Evolutionary conservation across 2,113 vertebrate species (phyloP), one percentile per base, ranked within the genome.

Genomic region (Amazona guildingii): DNA sequence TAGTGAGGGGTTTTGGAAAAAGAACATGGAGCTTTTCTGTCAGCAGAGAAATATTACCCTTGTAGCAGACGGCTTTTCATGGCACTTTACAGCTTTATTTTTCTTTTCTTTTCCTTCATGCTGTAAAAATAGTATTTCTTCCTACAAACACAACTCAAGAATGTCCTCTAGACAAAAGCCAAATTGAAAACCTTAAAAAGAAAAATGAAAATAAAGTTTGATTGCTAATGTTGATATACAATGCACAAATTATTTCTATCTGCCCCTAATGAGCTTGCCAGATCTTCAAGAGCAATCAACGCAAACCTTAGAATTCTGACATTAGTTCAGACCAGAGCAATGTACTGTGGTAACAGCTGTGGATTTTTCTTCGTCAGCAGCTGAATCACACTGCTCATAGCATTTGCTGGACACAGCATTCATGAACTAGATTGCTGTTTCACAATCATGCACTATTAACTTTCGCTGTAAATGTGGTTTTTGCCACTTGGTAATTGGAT

Each of bases 341-440:
- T 72, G 76, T 88, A 55, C 64, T 94, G 51, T 88, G 66, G 48
- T 86, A 88, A 82, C 29, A 90, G 49, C 64, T 73, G 48, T 72
- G 49, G 29, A 95, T 96, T 96, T 94, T 96, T 96, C 92, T 94
- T 94, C 80, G 94, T 92, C 90, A 84, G 57, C 83, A 86, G 70
- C 43, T 57, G 80, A 93, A 76, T 91, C 90, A 66, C 83, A 84
- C 49, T 86, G 73, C 57, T 78, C n/a, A 31, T 83, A 88, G 59
- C 73, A 37, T 93, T 97, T 90, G 17, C 83, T 93, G 88, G 95
- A 93, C 92, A 88, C 25, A 37, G 52, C 52, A 52, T 41, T 93
- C 44, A 81, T 13, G 92, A 83, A 51, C 64, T 92, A 61, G 55
- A 73, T 62, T 86, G 75, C 67, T 86, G 55, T 64, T 93, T 93